phyloP scores from a whole-genome alignment of 2,113 vertebrate genomes.

The Notarius lentiginosus region DNA sequence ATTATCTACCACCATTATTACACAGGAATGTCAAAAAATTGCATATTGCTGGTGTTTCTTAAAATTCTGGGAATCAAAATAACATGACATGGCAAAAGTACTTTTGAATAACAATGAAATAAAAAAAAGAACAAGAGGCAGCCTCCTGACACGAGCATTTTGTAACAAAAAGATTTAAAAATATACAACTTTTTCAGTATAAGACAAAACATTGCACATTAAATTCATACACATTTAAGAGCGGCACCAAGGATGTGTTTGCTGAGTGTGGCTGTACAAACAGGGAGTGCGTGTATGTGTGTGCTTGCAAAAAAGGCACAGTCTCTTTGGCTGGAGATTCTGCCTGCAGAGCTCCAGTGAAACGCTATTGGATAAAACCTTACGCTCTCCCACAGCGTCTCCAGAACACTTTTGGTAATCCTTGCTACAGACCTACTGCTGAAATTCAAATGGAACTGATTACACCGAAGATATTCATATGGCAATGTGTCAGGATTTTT shows the following conservation, averaged over 20 bases:
- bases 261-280: slow-evolving; percentile 1
- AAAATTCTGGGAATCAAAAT: slow-evolving; percentile 2
- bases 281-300: slow-evolving; percentile 3
- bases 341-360: slow-evolving; percentile 86
- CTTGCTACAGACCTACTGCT: background rate
- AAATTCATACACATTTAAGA: slow-evolving; percentile 53
- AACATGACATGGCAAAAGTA: slow-evolving; percentile 4
- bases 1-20: slow-evolving; percentile 57
- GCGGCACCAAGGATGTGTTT: slow-evolving; percentile 24
- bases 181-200: slow-evolving; percentile 68
- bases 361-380: slow-evolving; percentile 39
- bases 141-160: slow-evolving; percentile 40
- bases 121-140: background rate
- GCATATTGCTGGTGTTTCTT: slow-evolving; percentile 22
- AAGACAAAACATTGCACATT: slow-evolving; percentile 69
- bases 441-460: background rate
- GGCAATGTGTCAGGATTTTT: background rate
- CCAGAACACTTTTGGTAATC: slow-evolving; percentile 20
- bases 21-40: slow-evolving; percentile 31
- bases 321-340: slow-evolving; percentile 75
- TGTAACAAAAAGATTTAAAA: slow-evolving; percentile 60
- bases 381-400: slow-evolving; percentile 8
- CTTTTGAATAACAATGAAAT: slow-evolving; percentile 16
- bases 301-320: slow-evolving; percentile 57
- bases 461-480: background rate